A percentile compares a stretch with the other conserved stretches of the same genome.
These are phyloP conservation scores for Hafferia zeledoni DNA, from an alignment of 2,797 vertebrate genomes.

Conservation along the genomic window DNA sequence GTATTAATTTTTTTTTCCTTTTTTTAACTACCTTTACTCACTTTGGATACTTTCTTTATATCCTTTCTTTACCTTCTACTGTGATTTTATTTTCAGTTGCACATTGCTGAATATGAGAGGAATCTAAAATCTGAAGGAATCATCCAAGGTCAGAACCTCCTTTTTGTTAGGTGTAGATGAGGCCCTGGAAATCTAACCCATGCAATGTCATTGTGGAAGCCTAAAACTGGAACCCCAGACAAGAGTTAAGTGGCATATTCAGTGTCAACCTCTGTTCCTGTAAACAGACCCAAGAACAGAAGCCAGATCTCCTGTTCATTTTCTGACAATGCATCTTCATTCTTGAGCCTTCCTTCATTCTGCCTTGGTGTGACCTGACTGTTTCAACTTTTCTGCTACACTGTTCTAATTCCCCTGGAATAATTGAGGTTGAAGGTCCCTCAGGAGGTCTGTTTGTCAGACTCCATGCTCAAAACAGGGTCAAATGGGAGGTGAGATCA, in stretches of 20 bases:
- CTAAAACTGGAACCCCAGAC: background rate
- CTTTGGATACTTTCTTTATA: background rate
- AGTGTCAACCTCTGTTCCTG: background rate
- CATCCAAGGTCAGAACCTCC: background rate
- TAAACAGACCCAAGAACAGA: background rate
- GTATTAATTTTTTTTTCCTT: background rate
- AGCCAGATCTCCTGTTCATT: background rate
- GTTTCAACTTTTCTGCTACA: background rate
- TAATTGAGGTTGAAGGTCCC: background rate
- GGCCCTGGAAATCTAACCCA: background rate
- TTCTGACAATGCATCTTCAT: background rate
- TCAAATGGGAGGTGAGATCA: background rate
- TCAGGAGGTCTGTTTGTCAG: rapidly evolving
- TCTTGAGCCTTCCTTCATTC: background rate
- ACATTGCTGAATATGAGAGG: background rate
- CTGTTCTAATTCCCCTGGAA: background rate
- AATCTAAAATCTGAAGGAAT: background rate
- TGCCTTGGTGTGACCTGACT: background rate
- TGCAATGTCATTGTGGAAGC: background rate
- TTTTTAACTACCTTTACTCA: background rate
- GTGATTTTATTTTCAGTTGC: background rate
- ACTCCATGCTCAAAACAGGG: background rate
- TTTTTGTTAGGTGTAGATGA: background rate
- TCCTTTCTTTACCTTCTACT: background rate
- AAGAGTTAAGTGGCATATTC: background rate